Base-by-base conservation (phyloP, 2,797 vertebrate genomes). In the Percopsis omiscomaycus region DNA sequence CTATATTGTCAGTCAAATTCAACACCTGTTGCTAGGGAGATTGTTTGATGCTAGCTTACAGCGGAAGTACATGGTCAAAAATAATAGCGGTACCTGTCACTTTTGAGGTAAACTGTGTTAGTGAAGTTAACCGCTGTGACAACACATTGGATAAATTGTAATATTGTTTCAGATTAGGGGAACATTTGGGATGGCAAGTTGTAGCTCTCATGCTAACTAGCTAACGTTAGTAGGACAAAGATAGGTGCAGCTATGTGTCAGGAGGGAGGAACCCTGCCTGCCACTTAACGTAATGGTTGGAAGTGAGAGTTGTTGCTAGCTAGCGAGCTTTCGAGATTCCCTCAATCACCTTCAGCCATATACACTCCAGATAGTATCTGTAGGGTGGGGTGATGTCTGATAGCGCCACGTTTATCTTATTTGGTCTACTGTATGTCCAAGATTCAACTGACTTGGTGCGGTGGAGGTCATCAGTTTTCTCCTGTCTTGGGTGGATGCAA, bases 11-110 rank as follows among this genome's bases (percentile, higher is more conserved):
- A 70, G 64, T 83, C 72, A 73, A 50, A 16, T 69, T 88, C 89
- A 78, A 89, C 90, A 94, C 92, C 92, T 94, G 93, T 94, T 94
- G 93, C 92, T 91, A 94, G 89, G 91, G 91, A 89, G 89, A 89
- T 90, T 93, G 89, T 87, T 88, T 86, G 88, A 86, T 75, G 88
- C 82, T 84, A 80, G 84, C 84, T 64, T 63, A 84, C 71, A 73
- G 85, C 91, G 92, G 91, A 92, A 92, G 91, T 90, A 79, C 74
- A 77, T 46, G 74, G 62, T 83, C 69, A 69, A 64, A 86, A 83
- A 87, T 84, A 78, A 53, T 64, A 71, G 51, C 51, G 56, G 50
- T 69, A 72, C 65, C 77, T 85, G 77, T 75, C 79, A 82, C 69
- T 77, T 79, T 57, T 50, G 15, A 57, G 51, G 46, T 46, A 63